Percentiles rank a stretch among this genome's conserved stretches.
Conservation (phyloP, 1,140 invertebrate species). For the Helicoverpa zea region DNA sequence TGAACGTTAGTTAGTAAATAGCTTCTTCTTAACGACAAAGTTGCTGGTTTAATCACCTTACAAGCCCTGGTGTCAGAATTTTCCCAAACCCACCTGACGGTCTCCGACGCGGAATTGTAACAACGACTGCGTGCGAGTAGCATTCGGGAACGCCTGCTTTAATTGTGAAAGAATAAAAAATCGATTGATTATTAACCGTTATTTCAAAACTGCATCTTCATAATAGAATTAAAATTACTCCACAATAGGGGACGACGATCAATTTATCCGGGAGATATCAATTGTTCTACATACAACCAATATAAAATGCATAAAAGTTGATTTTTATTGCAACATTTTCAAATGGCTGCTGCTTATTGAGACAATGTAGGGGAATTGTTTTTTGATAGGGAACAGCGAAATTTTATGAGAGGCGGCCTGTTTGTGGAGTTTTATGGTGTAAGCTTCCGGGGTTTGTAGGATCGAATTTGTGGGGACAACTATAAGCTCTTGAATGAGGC, state of each 20-base stretch:
- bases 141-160: too few relatives aligned
- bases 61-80: too few relatives aligned
- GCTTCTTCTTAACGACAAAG: too few relatives aligned
- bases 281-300: conserved; percentile 51
- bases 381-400: conserved; percentile 18
- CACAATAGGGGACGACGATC: conserved; percentile 10
- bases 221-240: conserved; percentile 13
- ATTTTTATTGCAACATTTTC: conserved; percentile 66
- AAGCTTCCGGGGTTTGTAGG: too few relatives aligned
- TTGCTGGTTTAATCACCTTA: too few relatives aligned
- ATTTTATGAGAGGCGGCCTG: conserved; percentile 8
- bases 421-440: not conserved
- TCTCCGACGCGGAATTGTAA: too few relatives aligned
- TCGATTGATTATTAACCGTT: not conserved
- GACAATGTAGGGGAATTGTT: conserved; percentile 11
- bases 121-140: too few relatives aligned
- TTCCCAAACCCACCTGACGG: too few relatives aligned
- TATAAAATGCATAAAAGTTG: conserved; percentile 69
- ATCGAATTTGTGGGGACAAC: too few relatives aligned
- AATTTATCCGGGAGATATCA: conserved; percentile 31
- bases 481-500: too few relatives aligned
- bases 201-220: not conserved
- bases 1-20: too few relatives aligned
- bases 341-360: conserved; percentile 2
- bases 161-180: too few relatives aligned